These are phyloP conservation scores for Blastomussa wellsi DNA, from an alignment of 92 coral and sea anemone genomes.

Conservation along the genomic window DNA sequence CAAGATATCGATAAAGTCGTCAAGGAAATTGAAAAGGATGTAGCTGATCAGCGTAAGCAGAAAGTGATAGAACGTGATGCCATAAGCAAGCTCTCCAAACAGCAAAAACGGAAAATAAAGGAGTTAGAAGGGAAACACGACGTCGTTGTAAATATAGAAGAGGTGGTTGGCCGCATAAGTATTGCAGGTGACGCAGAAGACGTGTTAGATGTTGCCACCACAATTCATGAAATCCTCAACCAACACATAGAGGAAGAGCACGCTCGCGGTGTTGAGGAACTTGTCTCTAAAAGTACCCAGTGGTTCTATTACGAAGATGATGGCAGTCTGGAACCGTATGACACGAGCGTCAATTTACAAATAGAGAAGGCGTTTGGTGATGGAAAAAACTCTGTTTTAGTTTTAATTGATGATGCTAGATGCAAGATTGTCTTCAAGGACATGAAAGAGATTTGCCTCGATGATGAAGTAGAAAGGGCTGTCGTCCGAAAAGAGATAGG, in stretches of 20 bases:
- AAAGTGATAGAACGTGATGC: conserved; percentile 54
- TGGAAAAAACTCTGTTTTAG: conserved; percentile 37
- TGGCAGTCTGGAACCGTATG: conserved; percentile 36
- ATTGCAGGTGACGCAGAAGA: conserved; percentile 60
- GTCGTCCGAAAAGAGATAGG: conserved; percentile 66
- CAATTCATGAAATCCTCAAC: conserved; percentile 45
- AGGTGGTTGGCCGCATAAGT: conserved; percentile 43
- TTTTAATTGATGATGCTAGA: conserved; percentile 11
- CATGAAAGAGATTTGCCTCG: conserved; percentile 55
- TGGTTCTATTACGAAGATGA: conserved; percentile 52
- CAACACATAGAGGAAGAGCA: conserved; percentile 56
- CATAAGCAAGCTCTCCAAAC: conserved; percentile 54
- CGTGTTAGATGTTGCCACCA: conserved; percentile 26
- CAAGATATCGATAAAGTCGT: conserved; percentile 41
- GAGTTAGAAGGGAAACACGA: conserved; percentile 22
- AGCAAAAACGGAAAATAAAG: conserved; percentile 41
- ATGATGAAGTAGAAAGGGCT: conserved; percentile 17
- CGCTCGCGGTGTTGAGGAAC: conserved; percentile 54
- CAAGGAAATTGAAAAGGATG: conserved; percentile 32
- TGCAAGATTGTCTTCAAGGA: conserved; percentile 67
- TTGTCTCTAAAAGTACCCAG: conserved; percentile 62
- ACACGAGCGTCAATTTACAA: conserved; percentile 43
- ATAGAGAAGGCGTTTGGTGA: conserved; percentile 68
- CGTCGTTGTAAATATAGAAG: conserved; percentile 42
- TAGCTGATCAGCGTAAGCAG: conserved; percentile 44